Evolutionary conservation across 2,888 invertebrate genomes (phyloP).

Genomic region (Andrena camellia): DNA sequence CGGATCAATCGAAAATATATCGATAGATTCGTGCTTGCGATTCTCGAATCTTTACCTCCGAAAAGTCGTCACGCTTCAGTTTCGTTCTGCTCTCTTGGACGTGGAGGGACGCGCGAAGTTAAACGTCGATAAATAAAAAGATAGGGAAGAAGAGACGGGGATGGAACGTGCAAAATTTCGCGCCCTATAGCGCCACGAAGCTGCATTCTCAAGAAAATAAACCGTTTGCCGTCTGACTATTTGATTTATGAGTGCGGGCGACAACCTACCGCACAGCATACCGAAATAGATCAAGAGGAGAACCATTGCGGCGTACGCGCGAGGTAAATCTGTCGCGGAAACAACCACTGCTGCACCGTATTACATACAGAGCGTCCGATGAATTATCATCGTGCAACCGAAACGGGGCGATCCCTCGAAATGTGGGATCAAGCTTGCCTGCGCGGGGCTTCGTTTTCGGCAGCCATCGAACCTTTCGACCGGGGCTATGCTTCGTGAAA

Average conservation of each 20-base stretch:
- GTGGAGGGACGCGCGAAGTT: neutral
- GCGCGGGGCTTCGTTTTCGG: no score
- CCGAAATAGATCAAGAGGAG: constrained; percentile 78
- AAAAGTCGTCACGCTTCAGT: constrained; percentile 17
- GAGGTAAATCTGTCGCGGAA: constrained; percentile 62
- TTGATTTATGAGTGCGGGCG: constrained; percentile 81
- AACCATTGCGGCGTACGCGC: constrained; percentile 61
- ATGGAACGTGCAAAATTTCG: constrained; percentile 66
- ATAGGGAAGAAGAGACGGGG: constrained; percentile 31
- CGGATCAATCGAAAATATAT: constrained; percentile 3
- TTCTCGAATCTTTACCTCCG: constrained; percentile 7
- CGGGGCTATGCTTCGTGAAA: neutral
- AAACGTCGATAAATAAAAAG: constrained; percentile 14
- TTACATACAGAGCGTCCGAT: constrained; percentile 38
- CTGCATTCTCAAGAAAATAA: constrained; percentile 65
- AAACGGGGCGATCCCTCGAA: neutral
- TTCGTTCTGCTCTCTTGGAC: neutral
- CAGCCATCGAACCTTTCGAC: no score
- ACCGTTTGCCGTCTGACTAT: constrained; percentile 69
- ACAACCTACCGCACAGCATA: constrained; percentile 82
- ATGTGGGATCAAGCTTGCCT: neutral
- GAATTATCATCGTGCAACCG: neutral
- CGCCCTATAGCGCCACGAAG: constrained; percentile 64
- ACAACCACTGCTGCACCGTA: constrained; percentile 64
- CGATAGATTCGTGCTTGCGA: constrained; percentile 5